Evolutionary conservation across 2,888 invertebrate species (phyloP).

Genomic region (Spatulosminthurus flaviceps): DNA sequence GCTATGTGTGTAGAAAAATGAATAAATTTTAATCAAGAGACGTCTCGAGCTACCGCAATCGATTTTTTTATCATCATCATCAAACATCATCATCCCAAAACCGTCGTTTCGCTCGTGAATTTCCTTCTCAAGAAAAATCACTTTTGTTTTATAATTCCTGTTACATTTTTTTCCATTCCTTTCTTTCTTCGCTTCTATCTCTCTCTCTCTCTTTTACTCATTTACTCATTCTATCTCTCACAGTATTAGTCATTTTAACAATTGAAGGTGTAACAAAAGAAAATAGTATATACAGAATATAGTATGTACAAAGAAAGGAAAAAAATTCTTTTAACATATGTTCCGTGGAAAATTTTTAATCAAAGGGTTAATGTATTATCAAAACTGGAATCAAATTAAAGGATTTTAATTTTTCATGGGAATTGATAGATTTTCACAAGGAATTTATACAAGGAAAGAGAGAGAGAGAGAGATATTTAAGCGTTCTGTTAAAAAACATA

Average conservation of each 20-base stretch:
- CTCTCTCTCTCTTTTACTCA: neutral
- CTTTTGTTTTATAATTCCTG: conserved; percentile 23
- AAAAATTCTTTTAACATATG: too few relatives aligned
- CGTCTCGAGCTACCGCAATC: conserved; percentile 49
- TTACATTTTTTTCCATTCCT: conserved; percentile 9
- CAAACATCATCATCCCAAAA: conserved; percentile 29
- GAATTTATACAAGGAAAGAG: neutral
- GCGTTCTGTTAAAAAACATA: neutral
- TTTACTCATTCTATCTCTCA: neutral
- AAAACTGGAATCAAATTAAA: conserved; percentile 4
- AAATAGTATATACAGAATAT: too few relatives aligned
- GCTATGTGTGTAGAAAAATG: conserved; percentile 33
- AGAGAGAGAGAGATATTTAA: neutral
- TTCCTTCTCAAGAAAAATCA: conserved; percentile 29
- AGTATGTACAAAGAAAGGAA: neutral
- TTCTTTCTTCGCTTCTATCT: neutral
- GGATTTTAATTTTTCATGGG: neutral
- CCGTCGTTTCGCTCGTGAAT: conserved; percentile 34
- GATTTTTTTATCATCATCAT: conserved; percentile 40
- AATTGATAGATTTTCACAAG: neutral
- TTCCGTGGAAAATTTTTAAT: too few relatives aligned
- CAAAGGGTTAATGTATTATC: too few relatives aligned
- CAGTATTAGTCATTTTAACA: neutral
- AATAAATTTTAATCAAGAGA: conserved; percentile 51
- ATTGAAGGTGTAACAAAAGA: neutral